phyloP scores from a whole-genome alignment of 2,888 invertebrate genomes.

The Bursaphelenchus okinawaensis region DNA sequence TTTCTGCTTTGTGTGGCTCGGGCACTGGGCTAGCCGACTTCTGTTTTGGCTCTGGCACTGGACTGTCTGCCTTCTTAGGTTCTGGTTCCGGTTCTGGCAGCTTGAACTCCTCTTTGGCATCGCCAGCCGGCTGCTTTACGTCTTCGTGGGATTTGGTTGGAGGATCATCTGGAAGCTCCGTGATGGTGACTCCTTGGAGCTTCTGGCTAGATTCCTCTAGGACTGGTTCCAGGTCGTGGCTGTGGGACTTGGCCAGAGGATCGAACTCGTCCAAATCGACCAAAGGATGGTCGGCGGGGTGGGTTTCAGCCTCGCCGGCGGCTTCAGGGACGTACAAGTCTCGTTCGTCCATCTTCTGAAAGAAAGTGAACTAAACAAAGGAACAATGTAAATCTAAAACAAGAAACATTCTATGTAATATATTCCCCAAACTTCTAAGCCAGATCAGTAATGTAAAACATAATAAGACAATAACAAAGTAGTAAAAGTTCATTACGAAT shows the following conservation, averaged over 20 bases:
- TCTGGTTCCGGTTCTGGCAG: neutral
- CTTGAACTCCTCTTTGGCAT: neutral
- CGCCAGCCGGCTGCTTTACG: neutral
- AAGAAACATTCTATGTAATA: too few species aligned
- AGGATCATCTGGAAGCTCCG: neutral
- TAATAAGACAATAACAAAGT: too few species aligned
- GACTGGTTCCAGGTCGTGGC: conserved; percentile 5
- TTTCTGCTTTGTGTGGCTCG: neutral
- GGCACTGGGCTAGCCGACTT: neutral
- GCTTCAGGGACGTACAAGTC: conserved; percentile 9
- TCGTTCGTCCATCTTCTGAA: conserved; percentile 9
- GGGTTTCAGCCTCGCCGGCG: conserved; percentile 5
- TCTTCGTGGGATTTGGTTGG: neutral
- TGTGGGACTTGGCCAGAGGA: neutral
- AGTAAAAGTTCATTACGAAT: too few species aligned
- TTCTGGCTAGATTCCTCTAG: conserved; percentile 1
- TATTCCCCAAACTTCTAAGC: too few species aligned
- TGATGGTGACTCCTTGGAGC: neutral
- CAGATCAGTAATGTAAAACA: too few species aligned
- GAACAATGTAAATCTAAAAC: too few species aligned
- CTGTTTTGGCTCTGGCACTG: neutral
- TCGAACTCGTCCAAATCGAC: conserved; percentile 15
- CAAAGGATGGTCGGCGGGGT: neutral
- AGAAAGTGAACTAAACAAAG: neutral
- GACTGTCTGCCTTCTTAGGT: neutral